phyloP scores from a whole-genome alignment of 1,140 invertebrate genomes.

The Leptopilina boulardi region DNA sequence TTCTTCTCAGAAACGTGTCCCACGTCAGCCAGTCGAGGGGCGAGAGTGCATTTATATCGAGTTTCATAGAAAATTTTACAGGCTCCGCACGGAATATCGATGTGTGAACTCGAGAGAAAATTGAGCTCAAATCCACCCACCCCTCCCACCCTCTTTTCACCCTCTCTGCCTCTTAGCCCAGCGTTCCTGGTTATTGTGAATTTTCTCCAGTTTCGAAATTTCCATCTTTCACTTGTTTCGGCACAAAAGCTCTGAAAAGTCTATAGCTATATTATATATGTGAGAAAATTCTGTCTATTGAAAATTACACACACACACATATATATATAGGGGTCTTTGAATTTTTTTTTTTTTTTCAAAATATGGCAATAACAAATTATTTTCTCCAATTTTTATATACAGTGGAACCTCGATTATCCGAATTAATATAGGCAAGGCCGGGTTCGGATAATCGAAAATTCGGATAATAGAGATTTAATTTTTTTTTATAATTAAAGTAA shows the following conservation, averaged over 20 bases:
- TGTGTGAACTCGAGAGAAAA: constrained; percentile 54
- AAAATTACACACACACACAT: background rate
- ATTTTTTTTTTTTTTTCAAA: background rate
- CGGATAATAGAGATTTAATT: too few relatives aligned
- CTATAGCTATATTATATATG: background rate
- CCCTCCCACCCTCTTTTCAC: background rate
- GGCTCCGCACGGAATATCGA: constrained; percentile 60
- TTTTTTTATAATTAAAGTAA: too few relatives aligned
- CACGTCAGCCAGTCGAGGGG: constrained; percentile 58
- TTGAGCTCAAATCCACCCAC: constrained; percentile 50
- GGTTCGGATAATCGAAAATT: too few relatives aligned
- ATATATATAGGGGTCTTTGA: background rate
- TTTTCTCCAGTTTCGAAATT: constrained; percentile 42
- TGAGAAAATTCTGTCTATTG: constrained; percentile 35
- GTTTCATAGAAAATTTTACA: constrained; percentile 67
- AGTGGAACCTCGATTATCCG: too few relatives aligned
- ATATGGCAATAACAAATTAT: too few relatives aligned
- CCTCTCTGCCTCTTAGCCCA: constrained; percentile 21
- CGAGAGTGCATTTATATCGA: constrained; percentile 72
- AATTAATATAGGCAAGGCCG: too few relatives aligned
- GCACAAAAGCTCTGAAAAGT: constrained; percentile 27
- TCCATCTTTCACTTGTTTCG: constrained; percentile 32
- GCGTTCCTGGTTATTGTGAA: constrained; percentile 47
- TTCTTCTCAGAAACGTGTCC: constrained; percentile 67
- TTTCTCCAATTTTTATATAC: too few relatives aligned